Percentiles rank a stretch among this genome's conserved stretches.
phyloP scores from a whole-genome alignment of 2,113 vertebrate genomes.

The Ammodytes marinus region DNA sequence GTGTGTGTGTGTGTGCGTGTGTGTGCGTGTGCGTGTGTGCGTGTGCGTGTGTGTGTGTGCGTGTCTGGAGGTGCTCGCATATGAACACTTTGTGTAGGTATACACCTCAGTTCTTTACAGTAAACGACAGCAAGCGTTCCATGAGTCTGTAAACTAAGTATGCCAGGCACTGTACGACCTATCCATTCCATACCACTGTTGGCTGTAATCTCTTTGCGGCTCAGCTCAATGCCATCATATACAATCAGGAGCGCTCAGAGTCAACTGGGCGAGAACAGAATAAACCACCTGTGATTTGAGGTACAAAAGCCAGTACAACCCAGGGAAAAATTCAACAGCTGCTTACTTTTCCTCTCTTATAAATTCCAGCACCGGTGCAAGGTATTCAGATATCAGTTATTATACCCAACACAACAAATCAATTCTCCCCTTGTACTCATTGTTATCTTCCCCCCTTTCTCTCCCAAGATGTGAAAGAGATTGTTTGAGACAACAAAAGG shows the following conservation, averaged over 20 bases:
- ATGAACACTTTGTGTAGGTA: slow-evolving; percentile 50
- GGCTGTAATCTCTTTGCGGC: slow-evolving; percentile 42
- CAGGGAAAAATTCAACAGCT: slow-evolving; percentile 56
- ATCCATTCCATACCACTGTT: not conserved
- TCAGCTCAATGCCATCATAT: slow-evolving; percentile 45
- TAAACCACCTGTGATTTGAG: slow-evolving; percentile 64
- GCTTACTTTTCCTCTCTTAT: slow-evolving; percentile 59
- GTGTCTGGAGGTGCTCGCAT: not conserved
- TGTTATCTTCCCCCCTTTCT: slow-evolving; percentile 56
- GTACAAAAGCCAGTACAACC: slow-evolving; percentile 63
- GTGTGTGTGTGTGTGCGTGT: too few species aligned
- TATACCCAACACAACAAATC: slow-evolving; percentile 81
- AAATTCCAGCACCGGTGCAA: slow-evolving; percentile 51
- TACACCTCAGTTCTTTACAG: slow-evolving; percentile 36
- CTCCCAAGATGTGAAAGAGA: slow-evolving; percentile 72
- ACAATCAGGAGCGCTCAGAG: slow-evolving; percentile 39
- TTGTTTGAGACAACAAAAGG: slow-evolving; percentile 77
- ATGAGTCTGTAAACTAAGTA: slow-evolving; percentile 28
- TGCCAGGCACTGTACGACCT: slow-evolving; percentile 24
- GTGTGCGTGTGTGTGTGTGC: too few species aligned
- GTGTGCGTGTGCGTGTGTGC: too few species aligned
- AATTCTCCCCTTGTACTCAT: slow-evolving; percentile 66
- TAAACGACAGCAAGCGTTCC: slow-evolving; percentile 8
- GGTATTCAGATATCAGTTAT: slow-evolving; percentile 80
- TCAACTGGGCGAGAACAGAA: slow-evolving; percentile 43